These are phyloP conservation scores for Tetropium fuscum DNA, from an alignment of 2,888 invertebrate species.

Conservation along the genomic window DNA sequence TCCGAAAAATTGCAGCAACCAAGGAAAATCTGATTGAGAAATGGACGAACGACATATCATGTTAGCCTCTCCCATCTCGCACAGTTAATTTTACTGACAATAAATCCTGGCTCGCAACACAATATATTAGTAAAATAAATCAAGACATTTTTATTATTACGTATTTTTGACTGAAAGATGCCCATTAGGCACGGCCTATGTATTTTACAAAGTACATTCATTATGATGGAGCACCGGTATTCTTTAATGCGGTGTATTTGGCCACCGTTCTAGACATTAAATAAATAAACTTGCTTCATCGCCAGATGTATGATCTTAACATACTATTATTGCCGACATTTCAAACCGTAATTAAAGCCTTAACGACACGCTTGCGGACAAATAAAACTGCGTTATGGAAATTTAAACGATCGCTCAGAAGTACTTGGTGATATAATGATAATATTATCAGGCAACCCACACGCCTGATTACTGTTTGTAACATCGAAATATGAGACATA, in stretches of 20 bases:
- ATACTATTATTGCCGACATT: conserved; percentile 36
- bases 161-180: conserved; percentile 36
- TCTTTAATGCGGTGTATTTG: conserved; percentile 42
- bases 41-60: too few relatives aligned
- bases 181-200: conserved; percentile 44
- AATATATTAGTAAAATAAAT: too few relatives aligned
- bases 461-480: too few relatives aligned
- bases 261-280: conserved; percentile 40
- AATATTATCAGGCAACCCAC: too few relatives aligned
- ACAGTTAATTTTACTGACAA: too few relatives aligned
- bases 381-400: conserved; percentile 36
- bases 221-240: conserved; percentile 46
- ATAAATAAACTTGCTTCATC: conserved; percentile 41
- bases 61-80: too few relatives aligned
- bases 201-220: conserved; percentile 44
- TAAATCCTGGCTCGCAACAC: too few relatives aligned
- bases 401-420: conserved; percentile 38
- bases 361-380: conserved; percentile 41
- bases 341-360: conserved; percentile 40
- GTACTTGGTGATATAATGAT: too few relatives aligned
- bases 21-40: too few relatives aligned
- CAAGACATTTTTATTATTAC: conserved; percentile 16
- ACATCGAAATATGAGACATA: too few relatives aligned
- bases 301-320: conserved; percentile 45
- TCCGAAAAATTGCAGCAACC: too few relatives aligned